These are phyloP conservation scores for Ochropacha duplaris DNA, from an alignment of 2,888 invertebrate species.

Conservation along the genomic window DNA sequence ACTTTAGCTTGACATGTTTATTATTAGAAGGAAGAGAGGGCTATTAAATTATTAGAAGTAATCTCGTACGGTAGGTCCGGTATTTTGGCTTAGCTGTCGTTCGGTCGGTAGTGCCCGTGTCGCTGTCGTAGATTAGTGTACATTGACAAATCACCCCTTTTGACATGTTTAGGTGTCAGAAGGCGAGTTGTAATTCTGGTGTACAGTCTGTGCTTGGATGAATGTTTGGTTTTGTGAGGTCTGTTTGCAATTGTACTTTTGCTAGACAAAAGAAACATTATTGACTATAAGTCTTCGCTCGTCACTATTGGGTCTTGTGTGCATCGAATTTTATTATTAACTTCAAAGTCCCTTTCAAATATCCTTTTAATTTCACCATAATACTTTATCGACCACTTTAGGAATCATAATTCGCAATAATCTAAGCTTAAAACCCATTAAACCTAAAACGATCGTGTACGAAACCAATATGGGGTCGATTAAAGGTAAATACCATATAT, in stretches of 20 bases:
- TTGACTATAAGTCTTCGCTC: too few species aligned
- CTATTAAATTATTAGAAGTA: slow-evolving; percentile 79
- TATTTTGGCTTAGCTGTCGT: slow-evolving; percentile 68
- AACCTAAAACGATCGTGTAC: slow-evolving; percentile 8
- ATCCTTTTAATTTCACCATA: not conserved
- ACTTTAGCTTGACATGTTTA: slow-evolving; percentile 77
- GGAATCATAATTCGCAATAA: not conserved
- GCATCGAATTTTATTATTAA: not conserved
- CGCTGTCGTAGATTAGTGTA: slow-evolving; percentile 46
- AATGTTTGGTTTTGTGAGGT: slow-evolving; percentile 3
- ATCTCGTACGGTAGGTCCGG: slow-evolving; percentile 67
- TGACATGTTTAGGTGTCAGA: slow-evolving; percentile 59
- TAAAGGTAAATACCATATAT: slow-evolving; percentile 35
- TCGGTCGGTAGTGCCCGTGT: slow-evolving; percentile 51
- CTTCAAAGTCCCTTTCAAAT: not conserved
- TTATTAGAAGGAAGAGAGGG: slow-evolving; percentile 72
- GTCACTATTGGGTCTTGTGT: not conserved
- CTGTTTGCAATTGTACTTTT: not conserved
- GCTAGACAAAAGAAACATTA: too few species aligned
- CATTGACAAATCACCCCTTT: slow-evolving; percentile 57
- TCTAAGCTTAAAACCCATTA: not conserved
- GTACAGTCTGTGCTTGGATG: slow-evolving; percentile 18
- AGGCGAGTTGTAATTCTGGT: slow-evolving; percentile 39
- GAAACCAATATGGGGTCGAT: slow-evolving; percentile 22
- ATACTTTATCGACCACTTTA: not conserved